A percentile compares a stretch with the other conserved stretches of the same genome.
Evolutionary conservation across 2,797 vertebrate genomes (phyloP).

Genomic region (Mormyrus proboscirostris): DNA sequence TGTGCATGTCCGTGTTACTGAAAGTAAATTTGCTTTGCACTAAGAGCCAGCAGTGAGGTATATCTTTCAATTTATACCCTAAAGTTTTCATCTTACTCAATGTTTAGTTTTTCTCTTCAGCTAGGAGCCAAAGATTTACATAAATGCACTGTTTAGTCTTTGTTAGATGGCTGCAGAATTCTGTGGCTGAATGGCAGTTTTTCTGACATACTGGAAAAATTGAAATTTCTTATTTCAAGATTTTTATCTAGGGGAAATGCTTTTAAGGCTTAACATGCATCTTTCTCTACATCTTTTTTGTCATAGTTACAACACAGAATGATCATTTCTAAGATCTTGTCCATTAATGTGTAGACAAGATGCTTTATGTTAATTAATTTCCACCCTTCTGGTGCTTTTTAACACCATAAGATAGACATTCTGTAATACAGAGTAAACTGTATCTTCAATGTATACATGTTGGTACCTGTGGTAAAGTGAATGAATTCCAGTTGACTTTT

Average conservation of each 20-base stretch:
- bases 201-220: neutral
- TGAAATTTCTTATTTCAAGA: neutral
- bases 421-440: neutral
- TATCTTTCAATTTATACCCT: neutral
- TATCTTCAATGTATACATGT: neutral
- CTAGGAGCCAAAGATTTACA: conserved; percentile 4
- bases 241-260: neutral
- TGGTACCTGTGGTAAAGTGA: neutral
- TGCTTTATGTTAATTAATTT: neutral
- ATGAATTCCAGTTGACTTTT: conserved; percentile 42
- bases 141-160: neutral
- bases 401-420: neutral
- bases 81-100: neutral
- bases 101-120: neutral
- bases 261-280: neutral
- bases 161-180: neutral
- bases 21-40: conserved; percentile 3
- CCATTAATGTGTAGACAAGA: neutral
- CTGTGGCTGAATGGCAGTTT: neutral
- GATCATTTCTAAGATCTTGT: neutral
- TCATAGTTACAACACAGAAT: neutral
- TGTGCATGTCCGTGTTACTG: neutral
- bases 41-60: neutral
- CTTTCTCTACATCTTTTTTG: neutral
- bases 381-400: neutral